Conservation (phyloP, 2,113 vertebrate genomes). For the Arothron firmamentum region DNA sequence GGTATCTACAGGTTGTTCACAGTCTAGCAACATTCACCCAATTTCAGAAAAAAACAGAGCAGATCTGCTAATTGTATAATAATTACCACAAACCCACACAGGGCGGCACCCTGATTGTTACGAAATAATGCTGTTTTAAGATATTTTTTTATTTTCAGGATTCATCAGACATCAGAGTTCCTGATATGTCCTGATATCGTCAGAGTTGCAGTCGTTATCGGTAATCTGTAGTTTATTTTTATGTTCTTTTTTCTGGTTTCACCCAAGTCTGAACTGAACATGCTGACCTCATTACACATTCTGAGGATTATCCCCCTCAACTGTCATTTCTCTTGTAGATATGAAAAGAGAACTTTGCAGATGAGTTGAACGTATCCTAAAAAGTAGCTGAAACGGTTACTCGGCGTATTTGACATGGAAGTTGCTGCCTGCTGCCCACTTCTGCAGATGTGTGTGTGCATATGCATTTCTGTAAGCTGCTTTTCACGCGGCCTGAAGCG, state of each 20-base stretch:
- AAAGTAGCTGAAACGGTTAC: neutral
- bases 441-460: neutral
- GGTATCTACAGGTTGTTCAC: constrained; percentile 3
- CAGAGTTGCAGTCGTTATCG: constrained; percentile 16
- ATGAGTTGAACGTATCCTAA: too few species aligned
- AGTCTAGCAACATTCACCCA: too few species aligned
- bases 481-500: constrained; percentile 40
- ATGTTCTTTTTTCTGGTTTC: neutral
- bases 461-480: constrained; percentile 24
- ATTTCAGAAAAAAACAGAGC: neutral
- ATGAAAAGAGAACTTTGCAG: too few species aligned
- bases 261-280: too few species aligned
- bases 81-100: too few species aligned
- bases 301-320: too few species aligned
- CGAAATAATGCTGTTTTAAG: constrained; percentile 12
- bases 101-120: too few species aligned
- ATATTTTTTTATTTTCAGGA: constrained; percentile 33
- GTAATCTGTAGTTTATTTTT: constrained; percentile 44
- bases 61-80: too few species aligned
- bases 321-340: too few species aligned
- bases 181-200: constrained; percentile 40
- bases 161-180: constrained; percentile 38
- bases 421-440: constrained; percentile 12
- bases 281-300: too few species aligned
- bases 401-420: constrained; percentile 9